Base-by-base conservation (phyloP, 2,113 vertebrate genomes). In the Hippolais icterina region DNA sequence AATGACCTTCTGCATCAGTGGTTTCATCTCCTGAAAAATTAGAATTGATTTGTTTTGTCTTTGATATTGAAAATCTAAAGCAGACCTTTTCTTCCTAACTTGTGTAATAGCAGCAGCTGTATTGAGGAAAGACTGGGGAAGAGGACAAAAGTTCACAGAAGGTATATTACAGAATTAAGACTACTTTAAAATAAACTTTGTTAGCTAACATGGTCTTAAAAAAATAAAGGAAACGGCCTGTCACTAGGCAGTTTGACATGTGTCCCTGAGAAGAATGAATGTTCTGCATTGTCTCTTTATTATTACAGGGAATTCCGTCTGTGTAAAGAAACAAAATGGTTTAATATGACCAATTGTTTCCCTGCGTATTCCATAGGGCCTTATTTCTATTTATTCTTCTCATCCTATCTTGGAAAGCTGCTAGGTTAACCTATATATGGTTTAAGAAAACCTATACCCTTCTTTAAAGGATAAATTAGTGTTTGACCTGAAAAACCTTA, bases 11-110 rank as follows among this genome's bases (percentile, higher is more conserved):
- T 87, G 86, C 77, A 70, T 86, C 81, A 91, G 68, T 91, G 70
- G 63, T 79, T 96, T 92, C 50, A 91, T 71, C 70, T 94, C 65
- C 65, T 96, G 68, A 80, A 79, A 92, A 89, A 91, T 82, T 76
- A 88, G 82, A 93, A 90, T 93, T 81, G 49, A 83, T 90, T 78
- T 81, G 65, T 50, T 93, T 91, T 77, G 63, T 72, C 81, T 93
- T 83, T 87, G 66, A 89, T 93, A 70, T 18, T 71, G 86, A 93
- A 94, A 89, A 77, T n/a, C 54, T 64, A 21, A 83, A 82, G 28
- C 3, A 3, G 56, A 39, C 6, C 15, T 75, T 89, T 93, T 82
- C 49, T 79, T 94, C 35, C 42, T 25, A 4, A 60, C 27, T 74
- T 74, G 23, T 80, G 28, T 76, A 63, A 35, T 47, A 41, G 65